Percentiles rank a stretch among this genome's conserved stretches.
Evolutionary conservation across 2,113 vertebrate genomes (phyloP).

Genomic region (Chaetops frenatus): DNA sequence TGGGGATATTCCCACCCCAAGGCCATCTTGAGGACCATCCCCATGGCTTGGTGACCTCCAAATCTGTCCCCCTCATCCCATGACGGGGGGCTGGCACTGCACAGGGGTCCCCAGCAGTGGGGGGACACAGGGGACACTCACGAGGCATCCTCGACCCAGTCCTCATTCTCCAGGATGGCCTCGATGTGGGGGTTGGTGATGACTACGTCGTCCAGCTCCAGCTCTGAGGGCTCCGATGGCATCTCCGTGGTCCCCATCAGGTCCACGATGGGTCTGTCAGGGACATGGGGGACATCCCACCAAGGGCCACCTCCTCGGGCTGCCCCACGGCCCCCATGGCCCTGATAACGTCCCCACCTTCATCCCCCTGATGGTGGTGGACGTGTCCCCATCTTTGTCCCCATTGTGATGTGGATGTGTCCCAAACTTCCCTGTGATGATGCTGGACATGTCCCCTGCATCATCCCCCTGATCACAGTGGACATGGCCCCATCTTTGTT

Average conservation of each 20-base stretch:
- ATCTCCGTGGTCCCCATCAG: conserved; percentile 90
- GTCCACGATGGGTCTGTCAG: conserved; percentile 86
- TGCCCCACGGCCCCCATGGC: not conserved
- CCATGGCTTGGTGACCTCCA: not conserved
- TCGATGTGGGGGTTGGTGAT: conserved; percentile 98
- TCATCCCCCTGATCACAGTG: too few relatives aligned
- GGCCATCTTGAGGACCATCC: not conserved
- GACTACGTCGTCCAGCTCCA: conserved; percentile 94
- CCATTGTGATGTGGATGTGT: not conserved
- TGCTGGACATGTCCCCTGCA: not conserved
- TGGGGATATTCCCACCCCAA: not conserved
- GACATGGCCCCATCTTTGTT: fast-evolving
- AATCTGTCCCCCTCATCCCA: not conserved
- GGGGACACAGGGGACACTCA: conserved; percentile 52
- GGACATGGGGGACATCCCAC: not conserved
- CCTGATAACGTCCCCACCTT: not conserved
- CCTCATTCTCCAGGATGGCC: conserved; percentile 94
- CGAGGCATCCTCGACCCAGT: conserved; percentile 98
- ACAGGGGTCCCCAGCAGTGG: not conserved
- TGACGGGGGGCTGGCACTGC: not conserved
- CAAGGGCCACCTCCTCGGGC: not conserved
- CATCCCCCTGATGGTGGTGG: too few relatives aligned
- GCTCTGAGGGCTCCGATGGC: conserved; percentile 89
- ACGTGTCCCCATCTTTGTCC: not conserved
- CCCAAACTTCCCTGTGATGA: not conserved